Percentiles rank a stretch among this genome's conserved stretches.
phyloP scores from a whole-genome alignment of 1,140 invertebrate species.

The Watersipora subatra region DNA sequence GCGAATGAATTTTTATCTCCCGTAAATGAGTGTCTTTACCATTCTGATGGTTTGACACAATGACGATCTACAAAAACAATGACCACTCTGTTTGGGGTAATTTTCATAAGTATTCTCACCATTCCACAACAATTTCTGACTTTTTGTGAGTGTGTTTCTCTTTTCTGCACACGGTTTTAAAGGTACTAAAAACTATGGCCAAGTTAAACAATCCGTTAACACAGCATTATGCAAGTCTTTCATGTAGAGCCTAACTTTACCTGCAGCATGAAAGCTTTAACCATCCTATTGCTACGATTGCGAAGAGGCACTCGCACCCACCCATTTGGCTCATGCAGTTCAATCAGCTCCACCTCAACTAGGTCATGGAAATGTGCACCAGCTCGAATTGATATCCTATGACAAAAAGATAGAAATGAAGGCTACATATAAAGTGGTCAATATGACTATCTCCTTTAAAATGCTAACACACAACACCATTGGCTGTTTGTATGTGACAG shows the following conservation, averaged over 20 bases:
- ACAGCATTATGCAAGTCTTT: no score
- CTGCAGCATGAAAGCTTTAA: slow-evolving; percentile 90
- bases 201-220: no score
- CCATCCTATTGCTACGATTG: slow-evolving; percentile 69
- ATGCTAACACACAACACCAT: no score
- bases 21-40: slow-evolving; percentile 93
- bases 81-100: slow-evolving; percentile 19
- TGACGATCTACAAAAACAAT: slow-evolving; percentile 22
- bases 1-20: slow-evolving; percentile 89
- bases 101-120: slow-evolving; percentile 37
- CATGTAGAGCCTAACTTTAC: no score
- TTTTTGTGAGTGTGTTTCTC: no score
- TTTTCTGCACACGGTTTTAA: no score
- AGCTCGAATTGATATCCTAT: slow-evolving; percentile 76
- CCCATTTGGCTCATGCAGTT: slow-evolving; percentile 81
- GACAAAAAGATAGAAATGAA: slow-evolving; percentile 10
- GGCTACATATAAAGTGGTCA: no score
- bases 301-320: slow-evolving; percentile 80
- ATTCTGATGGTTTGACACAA: slow-evolving; percentile 92
- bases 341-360: slow-evolving; percentile 89
- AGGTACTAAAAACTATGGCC: no score
- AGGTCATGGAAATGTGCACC: slow-evolving; percentile 95
- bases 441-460: no score
- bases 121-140: no score
- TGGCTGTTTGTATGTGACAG: no score